A percentile compares a stretch with the other conserved stretches of the same genome.
Evolutionary conservation across 2,113 vertebrate species (phyloP).

Genomic region (Scomber colias): DNA sequence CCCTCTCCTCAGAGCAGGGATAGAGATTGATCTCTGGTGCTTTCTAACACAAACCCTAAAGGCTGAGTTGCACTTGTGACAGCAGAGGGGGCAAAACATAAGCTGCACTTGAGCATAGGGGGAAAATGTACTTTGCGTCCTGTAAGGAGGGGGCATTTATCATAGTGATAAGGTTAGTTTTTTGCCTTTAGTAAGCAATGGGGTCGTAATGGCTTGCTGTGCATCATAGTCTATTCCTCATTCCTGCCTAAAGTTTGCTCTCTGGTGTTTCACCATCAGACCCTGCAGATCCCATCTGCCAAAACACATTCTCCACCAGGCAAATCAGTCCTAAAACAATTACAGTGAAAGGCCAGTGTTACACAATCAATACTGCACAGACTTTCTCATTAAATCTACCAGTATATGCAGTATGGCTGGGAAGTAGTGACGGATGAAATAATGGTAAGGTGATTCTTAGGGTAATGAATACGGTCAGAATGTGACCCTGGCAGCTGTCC

Average conservation of each 20-base stretch:
- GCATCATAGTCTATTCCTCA: constrained; percentile 70
- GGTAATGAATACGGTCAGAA: constrained; percentile 73
- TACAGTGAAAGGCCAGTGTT: constrained; percentile 71
- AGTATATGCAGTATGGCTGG: constrained; percentile 62
- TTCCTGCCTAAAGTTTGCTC: constrained; percentile 57
- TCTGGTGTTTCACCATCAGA: constrained; percentile 56
- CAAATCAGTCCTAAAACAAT: constrained; percentile 72
- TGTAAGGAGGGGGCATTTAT: constrained; percentile 71
- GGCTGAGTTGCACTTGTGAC: constrained; percentile 68
- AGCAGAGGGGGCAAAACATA: constrained; percentile 55
- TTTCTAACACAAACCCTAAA: constrained; percentile 74
- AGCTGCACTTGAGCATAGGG: constrained; percentile 42
- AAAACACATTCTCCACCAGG: constrained; percentile 53
- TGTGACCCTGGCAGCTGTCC: constrained; percentile 69
- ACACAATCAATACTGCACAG: constrained; percentile 63
- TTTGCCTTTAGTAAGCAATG: constrained; percentile 72
- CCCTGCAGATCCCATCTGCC: constrained; percentile 50
- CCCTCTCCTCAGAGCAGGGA: constrained; percentile 70
- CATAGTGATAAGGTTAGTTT: constrained; percentile 75
- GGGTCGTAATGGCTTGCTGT: constrained; percentile 67
- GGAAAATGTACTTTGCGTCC: constrained; percentile 44
- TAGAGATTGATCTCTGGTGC: constrained; percentile 81
- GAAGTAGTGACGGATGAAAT: constrained; percentile 67
- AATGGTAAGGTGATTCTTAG: constrained; percentile 64
- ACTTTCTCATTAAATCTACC: constrained; percentile 72